Percentiles rank a stretch among this genome's conserved stretches.
These are phyloP conservation scores for Drosophila histrio DNA, from an alignment of 2,888 invertebrate species.

Conservation along the genomic window DNA sequence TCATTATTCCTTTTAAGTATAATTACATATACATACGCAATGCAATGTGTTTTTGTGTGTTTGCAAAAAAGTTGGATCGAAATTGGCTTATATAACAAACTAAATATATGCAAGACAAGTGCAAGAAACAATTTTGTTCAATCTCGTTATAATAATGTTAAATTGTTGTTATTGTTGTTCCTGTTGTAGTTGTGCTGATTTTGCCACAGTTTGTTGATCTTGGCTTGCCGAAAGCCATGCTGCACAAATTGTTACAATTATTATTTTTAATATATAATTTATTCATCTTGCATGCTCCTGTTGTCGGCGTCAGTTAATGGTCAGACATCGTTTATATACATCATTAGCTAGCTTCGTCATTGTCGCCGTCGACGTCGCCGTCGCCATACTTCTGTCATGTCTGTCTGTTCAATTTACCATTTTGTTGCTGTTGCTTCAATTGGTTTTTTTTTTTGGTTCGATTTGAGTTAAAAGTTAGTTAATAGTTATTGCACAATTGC, in stretches of 20 bases:
- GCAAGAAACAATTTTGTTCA: slow-evolving; percentile 37
- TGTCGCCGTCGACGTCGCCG: not conserved
- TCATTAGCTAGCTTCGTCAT: slow-evolving; percentile 27
- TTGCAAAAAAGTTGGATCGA: slow-evolving; percentile 10
- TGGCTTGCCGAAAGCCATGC: slow-evolving; percentile 50
- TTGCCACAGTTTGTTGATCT: slow-evolving; percentile 1
- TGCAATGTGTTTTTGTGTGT: not conserved
- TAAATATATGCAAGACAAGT: slow-evolving; percentile 30
- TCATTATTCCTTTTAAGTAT: not conserved
- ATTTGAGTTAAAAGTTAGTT: slow-evolving; percentile 39
- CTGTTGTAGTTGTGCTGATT: slow-evolving; percentile 1
- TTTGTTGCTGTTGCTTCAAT: slow-evolving; percentile 8
- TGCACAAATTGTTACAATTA: slow-evolving; percentile 44
- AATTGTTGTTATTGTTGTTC: not conserved
- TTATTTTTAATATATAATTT: slow-evolving; percentile 6
- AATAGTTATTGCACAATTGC: slow-evolving; percentile 45
- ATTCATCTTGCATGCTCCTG: not conserved
- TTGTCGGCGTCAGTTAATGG: slow-evolving; percentile 15
- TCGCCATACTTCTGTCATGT: slow-evolving; percentile 3
- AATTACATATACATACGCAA: not conserved
- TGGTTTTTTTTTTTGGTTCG: too few relatives aligned
- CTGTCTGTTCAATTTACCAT: not conserved
- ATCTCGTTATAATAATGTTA: slow-evolving; percentile 17
- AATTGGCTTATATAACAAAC: slow-evolving; percentile 22
- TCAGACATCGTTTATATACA: slow-evolving; percentile 39